Evolutionary conservation across 2,888 invertebrate species (phyloP).

Genomic region (Drosophila borealis): DNA sequence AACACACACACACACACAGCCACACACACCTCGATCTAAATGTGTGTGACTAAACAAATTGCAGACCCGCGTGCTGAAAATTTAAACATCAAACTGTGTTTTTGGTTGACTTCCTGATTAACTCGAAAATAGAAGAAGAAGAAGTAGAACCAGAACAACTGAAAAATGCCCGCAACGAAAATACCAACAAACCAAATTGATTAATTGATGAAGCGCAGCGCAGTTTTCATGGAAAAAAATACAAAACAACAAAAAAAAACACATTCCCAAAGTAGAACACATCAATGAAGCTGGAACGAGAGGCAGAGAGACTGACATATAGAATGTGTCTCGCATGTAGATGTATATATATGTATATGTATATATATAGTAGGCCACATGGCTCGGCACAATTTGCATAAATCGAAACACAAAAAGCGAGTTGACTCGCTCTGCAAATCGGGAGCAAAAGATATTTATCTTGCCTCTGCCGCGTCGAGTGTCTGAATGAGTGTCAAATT

Average conservation of each 20-base stretch:
- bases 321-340: slow-evolving; percentile 7
- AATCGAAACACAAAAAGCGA: slow-evolving; percentile 76
- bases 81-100: slow-evolving; percentile 72
- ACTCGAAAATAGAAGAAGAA: slow-evolving; percentile 59
- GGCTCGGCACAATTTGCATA: slow-evolving; percentile 74
- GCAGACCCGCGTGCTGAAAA: slow-evolving; percentile 60
- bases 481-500: slow-evolving; percentile 81
- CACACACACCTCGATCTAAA: slow-evolving; percentile 15
- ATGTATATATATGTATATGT: not conserved
- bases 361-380: slow-evolving; percentile 59
- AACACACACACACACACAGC: slow-evolving; percentile 46
- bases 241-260: slow-evolving; percentile 9
- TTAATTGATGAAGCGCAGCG: slow-evolving; percentile 73
- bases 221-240: slow-evolving; percentile 62
- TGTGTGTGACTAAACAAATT: slow-evolving; percentile 65
- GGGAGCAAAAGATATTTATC: slow-evolving; percentile 76
- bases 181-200: slow-evolving; percentile 68
- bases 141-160: slow-evolving; percentile 32
- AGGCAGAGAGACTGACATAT: slow-evolving; percentile 5
- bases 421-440: slow-evolving; percentile 60
- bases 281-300: slow-evolving; percentile 19
- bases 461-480: slow-evolving; percentile 57
- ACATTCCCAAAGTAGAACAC: slow-evolving; percentile 51
- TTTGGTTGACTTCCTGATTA: slow-evolving; percentile 72
- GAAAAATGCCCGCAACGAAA: slow-evolving; percentile 51